Percentiles rank a stretch among this genome's conserved stretches.
Evolutionary conservation across 2,888 invertebrate species (phyloP).

Genomic region (Andrena trimmerana): DNA sequence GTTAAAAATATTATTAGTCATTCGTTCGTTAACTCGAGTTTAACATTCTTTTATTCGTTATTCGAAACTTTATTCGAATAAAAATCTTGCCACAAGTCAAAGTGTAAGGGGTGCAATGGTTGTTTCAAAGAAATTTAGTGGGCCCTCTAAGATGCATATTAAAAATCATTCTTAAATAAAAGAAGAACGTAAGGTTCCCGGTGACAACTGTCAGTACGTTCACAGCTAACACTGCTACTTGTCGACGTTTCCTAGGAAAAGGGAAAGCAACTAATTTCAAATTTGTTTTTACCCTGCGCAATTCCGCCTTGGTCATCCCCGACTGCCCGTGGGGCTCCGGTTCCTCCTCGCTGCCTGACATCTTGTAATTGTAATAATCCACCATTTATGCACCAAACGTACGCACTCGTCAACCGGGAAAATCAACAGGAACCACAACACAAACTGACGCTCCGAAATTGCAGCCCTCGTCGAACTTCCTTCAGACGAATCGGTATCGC

Average conservation of each 20-base stretch:
- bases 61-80: too few relatives aligned
- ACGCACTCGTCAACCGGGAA: conserved; percentile 5
- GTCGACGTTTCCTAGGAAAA: too few relatives aligned
- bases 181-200: not conserved
- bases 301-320: conserved; percentile 90
- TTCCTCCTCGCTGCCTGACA: conserved; percentile 84
- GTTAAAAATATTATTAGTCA: too few relatives aligned
- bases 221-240: not conserved
- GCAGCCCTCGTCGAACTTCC: not conserved
- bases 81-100: too few relatives aligned
- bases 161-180: too few relatives aligned
- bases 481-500: not conserved
- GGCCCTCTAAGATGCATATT: too few relatives aligned
- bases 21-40: too few relatives aligned
- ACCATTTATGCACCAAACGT: conserved; percentile 77
- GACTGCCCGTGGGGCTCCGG: conserved; percentile 86
- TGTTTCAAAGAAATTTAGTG: too few relatives aligned
- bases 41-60: too few relatives aligned
- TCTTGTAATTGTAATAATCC: conserved; percentile 83
- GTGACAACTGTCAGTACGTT: not conserved
- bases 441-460: not conserved
- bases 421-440: not conserved
- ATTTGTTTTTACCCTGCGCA: conserved; percentile 88
- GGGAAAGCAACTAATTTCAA: not conserved
- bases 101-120: too few relatives aligned